Evolutionary conservation across 2,888 invertebrate species (phyloP), one percentile per base, ranked within the genome.

Genomic region (Cinara cedri): DNA sequence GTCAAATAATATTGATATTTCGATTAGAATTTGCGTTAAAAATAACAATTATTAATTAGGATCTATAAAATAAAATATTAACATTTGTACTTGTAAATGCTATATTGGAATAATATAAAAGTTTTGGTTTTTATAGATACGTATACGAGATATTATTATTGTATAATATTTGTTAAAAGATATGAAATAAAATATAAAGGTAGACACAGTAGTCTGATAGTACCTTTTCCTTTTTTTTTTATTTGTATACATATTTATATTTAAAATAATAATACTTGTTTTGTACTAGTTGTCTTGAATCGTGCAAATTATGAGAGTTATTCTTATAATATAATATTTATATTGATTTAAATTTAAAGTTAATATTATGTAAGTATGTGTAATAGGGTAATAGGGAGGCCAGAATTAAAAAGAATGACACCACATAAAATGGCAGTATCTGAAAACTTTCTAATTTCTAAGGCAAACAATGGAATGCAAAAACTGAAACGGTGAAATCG

Each of bases 11-110:
- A 62, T 62, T 34, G 72, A 72, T 60, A 44, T 60, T 46, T 34
- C 34, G 49, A 72, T 51, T 51, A 10, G n/a, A n/a, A 49, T n/a
- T 13, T 11, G 13, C 19, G 24, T 46, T 46, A n/a, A 62, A 62
- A 49, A 51, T 62, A 72, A 19, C 14, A 49, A 49, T 72, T 26
- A 57, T 24, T 60, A 60, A 57, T 24, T 60, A 60, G 14, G 49
- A 60, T 16, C n/a, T n/a, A n/a, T n/a, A n/a, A n/a, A n/a, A n/a
- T n/a, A n/a, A n/a, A 19, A 54, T 62, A 16, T 62, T 49, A 62
- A 62, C 34, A 42, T 74, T 74, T 74, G 74, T 74, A 74, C 74
- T 74, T 34, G 63, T 74, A 72, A 72, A 72, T 72, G 62, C 34
- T 63, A n/a, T n/a, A 51, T 54, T 63, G 51, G 21, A 51, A 51